Percentiles rank a stretch among this genome's conserved stretches.
These are phyloP conservation scores for Macrobrachium rosenbergii DNA, from an alignment of 1,140 invertebrate species.

Conservation along the genomic window DNA sequence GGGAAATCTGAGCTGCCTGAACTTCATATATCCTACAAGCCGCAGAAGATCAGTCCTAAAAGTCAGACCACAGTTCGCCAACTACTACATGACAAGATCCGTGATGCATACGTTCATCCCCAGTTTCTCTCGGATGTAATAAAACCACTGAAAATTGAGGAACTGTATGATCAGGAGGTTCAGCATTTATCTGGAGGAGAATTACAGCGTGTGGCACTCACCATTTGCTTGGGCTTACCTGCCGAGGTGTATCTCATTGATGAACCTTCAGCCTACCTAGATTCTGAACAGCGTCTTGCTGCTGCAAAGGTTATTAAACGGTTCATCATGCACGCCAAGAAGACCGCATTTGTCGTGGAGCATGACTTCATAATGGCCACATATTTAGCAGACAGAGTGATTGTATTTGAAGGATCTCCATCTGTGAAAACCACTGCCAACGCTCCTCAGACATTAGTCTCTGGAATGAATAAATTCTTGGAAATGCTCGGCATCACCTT, in stretches of 20 bases:
- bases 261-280: constrained; percentile 98
- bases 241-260: constrained; percentile 99
- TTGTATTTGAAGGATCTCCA: constrained; percentile 97
- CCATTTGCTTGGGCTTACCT: constrained; percentile 97
- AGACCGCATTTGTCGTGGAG: constrained; percentile 99
- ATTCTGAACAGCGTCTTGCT: constrained; percentile 99
- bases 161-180: constrained; percentile 98
- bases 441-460: constrained; percentile 91
- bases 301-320: constrained; percentile 99
- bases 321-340: constrained; percentile 99
- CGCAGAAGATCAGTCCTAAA: constrained; percentile 99
- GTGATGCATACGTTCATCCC: constrained; percentile 97
- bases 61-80: constrained; percentile 92
- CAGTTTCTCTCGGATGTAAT: constrained; percentile 99
- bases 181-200: constrained; percentile 99
- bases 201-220: constrained; percentile 96
- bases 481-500: constrained; percentile 98
- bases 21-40: constrained; percentile 99
- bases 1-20: constrained; percentile 88
- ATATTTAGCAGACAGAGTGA: constrained; percentile 98
- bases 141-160: constrained; percentile 98
- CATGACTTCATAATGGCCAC: constrained; percentile 99
- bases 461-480: constrained; percentile 99
- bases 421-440: constrained; percentile 91
- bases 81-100: constrained; percentile 94